These are phyloP conservation scores for Spea multiplicata DNA, from an alignment of 2,113 vertebrate genomes.

Conservation along the genomic window DNA sequence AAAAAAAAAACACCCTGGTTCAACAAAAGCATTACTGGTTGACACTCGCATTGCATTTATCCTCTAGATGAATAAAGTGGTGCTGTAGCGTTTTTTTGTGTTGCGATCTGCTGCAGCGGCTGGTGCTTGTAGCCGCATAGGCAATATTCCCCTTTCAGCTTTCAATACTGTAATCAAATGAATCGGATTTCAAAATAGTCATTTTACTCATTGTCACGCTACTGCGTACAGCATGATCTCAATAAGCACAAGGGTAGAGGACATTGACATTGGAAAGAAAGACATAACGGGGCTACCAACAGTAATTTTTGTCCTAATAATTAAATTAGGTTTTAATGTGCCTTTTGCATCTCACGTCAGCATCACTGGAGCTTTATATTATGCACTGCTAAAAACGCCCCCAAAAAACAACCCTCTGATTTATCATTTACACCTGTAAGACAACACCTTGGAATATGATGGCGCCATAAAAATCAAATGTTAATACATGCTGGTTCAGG, in stretches of 20 bases:
- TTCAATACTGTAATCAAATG: neutral
- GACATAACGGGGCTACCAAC: neutral
- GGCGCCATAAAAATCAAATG: too few species aligned
- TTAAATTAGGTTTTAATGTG: too few species aligned
- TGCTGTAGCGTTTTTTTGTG: conserved; percentile 9
- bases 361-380: too few species aligned
- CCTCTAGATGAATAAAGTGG: conserved; percentile 27
- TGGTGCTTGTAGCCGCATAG: neutral
- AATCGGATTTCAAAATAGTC: neutral
- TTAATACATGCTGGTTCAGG: too few species aligned
- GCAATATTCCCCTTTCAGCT: neutral
- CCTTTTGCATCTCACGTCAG: too few species aligned
- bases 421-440: too few species aligned
- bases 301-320: neutral
- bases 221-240: neutral
- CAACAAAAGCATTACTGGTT: conserved; percentile 33
- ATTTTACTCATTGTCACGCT: neutral
- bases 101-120: conserved; percentile 1
- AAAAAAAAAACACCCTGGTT: neutral
- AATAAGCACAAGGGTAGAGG: neutral
- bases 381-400: too few species aligned
- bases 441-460: too few species aligned
- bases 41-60: conserved; percentile 21
- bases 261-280: neutral
- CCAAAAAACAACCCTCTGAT: too few species aligned